Evolutionary conservation across 30 jellyfish, hydroid and myxozoan species (phyloP).

Genomic region (Hydra vulgaris): DNA sequence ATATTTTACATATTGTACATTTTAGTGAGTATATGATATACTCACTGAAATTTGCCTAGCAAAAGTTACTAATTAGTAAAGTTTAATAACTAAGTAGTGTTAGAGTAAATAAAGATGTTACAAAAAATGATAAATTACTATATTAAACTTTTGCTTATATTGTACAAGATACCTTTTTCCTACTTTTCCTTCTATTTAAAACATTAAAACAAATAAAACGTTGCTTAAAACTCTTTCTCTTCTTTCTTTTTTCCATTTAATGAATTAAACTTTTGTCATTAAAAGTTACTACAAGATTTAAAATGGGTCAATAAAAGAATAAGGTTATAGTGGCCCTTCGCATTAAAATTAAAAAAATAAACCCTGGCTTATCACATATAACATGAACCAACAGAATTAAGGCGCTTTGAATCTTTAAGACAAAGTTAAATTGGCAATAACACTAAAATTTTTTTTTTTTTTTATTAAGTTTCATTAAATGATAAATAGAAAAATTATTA

Average conservation of each 20-base stretch:
- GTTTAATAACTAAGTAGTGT: too few relatives aligned
- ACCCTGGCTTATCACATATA: background rate
- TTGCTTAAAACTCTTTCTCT: constrained; percentile 25
- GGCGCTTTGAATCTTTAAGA: background rate
- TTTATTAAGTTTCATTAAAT: too few relatives aligned
- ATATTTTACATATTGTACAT: too few relatives aligned
- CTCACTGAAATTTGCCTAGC: too few relatives aligned
- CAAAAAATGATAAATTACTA: too few relatives aligned
- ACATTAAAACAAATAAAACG: constrained; percentile 30
- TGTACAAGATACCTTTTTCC: constrained; percentile 19
- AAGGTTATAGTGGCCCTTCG: background rate
- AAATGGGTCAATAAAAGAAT: background rate
- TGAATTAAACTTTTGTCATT: background rate
- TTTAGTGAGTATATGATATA: too few relatives aligned
- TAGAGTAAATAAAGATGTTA: too few relatives aligned
- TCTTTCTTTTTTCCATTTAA: constrained; percentile 1
- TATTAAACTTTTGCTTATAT: too few relatives aligned
- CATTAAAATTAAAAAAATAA: too few relatives aligned
- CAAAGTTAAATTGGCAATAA: background rate
- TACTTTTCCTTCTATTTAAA: constrained; percentile 21
- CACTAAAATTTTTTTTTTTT: background rate
- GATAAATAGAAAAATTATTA: too few relatives aligned
- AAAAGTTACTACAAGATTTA: background rate
- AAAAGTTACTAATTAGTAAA: too few relatives aligned
- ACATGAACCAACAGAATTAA: background rate